Evolutionary conservation across 2,113 vertebrate genomes (phyloP).

Genomic region (Ascaphus truei): DNA sequence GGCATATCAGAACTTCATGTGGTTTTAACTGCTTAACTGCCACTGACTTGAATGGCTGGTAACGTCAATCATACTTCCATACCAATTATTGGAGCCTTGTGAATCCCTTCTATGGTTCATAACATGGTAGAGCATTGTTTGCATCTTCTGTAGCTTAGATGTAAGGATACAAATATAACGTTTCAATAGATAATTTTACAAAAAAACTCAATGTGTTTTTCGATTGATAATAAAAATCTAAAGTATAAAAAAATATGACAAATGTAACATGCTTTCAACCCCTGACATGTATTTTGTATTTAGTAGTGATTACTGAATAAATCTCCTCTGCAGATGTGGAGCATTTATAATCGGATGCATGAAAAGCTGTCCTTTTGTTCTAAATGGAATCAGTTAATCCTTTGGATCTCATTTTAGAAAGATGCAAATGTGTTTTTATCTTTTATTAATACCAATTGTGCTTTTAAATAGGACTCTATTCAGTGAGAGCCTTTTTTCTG

Average conservation of each 20-base stretch:
- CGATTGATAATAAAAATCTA: constrained; percentile 12
- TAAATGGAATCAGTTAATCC: constrained; percentile 31
- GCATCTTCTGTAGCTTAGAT: too few relatives aligned
- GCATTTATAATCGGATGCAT: constrained; percentile 21
- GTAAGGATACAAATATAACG: too few relatives aligned
- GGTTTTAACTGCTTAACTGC: too few relatives aligned
- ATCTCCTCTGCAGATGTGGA: constrained; percentile 24
- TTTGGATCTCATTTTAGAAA: constrained; percentile 23
- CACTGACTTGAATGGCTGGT: too few relatives aligned
- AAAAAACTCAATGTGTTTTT: constrained; percentile 19
- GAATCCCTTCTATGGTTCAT: too few relatives aligned
- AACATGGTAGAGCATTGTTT: too few relatives aligned
- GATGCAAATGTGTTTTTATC: constrained; percentile 31
- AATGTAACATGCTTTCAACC: not conserved
- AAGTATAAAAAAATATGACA: not conserved
- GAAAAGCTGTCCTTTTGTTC: constrained; percentile 27
- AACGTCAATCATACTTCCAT: too few relatives aligned
- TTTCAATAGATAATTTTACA: not conserved
- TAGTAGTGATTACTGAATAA: constrained; percentile 24
- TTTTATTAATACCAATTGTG: constrained; percentile 19
- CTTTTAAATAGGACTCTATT: not conserved
- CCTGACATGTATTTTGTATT: constrained; percentile 13
- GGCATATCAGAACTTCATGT: not conserved
- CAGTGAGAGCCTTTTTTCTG: not conserved
- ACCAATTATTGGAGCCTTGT: too few relatives aligned